These are phyloP conservation scores for Lamellibrachia luymesi DNA, from an alignment of 1,140 invertebrate species.

Conservation along the genomic window DNA sequence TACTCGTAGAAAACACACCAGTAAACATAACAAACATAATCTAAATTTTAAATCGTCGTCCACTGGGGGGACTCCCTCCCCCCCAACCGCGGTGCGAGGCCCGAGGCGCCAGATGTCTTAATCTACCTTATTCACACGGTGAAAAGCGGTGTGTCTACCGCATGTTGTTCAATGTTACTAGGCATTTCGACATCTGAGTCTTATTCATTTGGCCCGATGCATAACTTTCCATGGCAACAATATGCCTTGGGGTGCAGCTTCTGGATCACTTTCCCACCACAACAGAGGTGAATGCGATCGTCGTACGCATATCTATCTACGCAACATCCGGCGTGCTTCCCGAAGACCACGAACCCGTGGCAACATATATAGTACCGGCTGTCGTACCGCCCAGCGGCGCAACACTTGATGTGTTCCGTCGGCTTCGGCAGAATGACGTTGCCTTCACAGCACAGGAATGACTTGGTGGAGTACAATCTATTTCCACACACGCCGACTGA, in stretches of 20 bases:
- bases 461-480: neutral
- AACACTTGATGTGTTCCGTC: neutral
- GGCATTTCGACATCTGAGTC: too few species aligned
- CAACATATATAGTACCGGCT: neutral
- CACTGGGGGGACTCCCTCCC: too few species aligned
- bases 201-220: neutral
- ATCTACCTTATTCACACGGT: too few species aligned
- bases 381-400: neutral
- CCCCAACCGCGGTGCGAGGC: too few species aligned
- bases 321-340: neutral
- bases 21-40: too few species aligned
- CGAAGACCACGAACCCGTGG: neutral
- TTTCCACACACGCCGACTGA: neutral
- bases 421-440: neutral
- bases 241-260: neutral
- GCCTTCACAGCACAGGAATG: neutral
- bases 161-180: too few species aligned
- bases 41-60: too few species aligned
- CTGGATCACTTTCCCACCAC: neutral
- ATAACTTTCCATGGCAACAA: neutral
- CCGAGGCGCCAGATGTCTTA: too few species aligned
- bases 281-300: neutral
- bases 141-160: too few species aligned
- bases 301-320: neutral
- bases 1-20: too few species aligned